Base-by-base conservation (phyloP, 2,888 invertebrate species). In the Hydraecia micacea region DNA sequence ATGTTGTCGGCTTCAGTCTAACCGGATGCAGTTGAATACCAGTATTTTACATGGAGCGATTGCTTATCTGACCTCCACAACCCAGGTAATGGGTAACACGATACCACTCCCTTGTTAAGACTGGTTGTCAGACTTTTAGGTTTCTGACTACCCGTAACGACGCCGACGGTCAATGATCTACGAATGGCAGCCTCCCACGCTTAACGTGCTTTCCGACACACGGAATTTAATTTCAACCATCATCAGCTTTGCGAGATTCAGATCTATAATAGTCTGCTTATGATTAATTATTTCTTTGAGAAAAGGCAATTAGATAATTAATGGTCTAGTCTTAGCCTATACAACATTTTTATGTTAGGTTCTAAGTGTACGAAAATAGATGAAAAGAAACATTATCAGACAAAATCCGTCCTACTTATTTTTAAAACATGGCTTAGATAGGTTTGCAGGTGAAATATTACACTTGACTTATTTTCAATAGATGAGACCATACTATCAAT, bases 371-470 rank as follows among this genome's bases (percentile, higher is more conserved):
- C 7, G 55, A 77, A 74, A 66, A 65, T 46, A 42, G 2, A 63
- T 9, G 6, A n/a, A 28, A 73, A 46, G 8, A 39, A 74, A 39
- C 28, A 28, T 67, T 39, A 13, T 32, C n/a, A 46, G n/a, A n/a
- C n/a, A 65, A 65, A 65, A 49, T 11, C 21, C 1, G 7, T 28
- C n/a, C 28, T 49, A 49, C 13, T 15, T 39, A 3, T 49, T 67
- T 36, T 75, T 68, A 6, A 67, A 62, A 76, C 4, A 46, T 36
- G 28, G 18, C 32, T 52, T 25, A 42, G 15, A 62, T 28, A 42
- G 2, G 36, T 78, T 7, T 72, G n/a, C 28, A 78, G 46, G 15
- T 60, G 60, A 49, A 42, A 62, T 28, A 25, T 39, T 49, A 73
- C 15, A 52, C 4, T 21, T 66, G 21, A 39, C 58, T 72, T 39